Evolutionary conservation across 92 coral and sea anemone genomes (phyloP).

Genomic region (Umimayanthus chanpuru): DNA sequence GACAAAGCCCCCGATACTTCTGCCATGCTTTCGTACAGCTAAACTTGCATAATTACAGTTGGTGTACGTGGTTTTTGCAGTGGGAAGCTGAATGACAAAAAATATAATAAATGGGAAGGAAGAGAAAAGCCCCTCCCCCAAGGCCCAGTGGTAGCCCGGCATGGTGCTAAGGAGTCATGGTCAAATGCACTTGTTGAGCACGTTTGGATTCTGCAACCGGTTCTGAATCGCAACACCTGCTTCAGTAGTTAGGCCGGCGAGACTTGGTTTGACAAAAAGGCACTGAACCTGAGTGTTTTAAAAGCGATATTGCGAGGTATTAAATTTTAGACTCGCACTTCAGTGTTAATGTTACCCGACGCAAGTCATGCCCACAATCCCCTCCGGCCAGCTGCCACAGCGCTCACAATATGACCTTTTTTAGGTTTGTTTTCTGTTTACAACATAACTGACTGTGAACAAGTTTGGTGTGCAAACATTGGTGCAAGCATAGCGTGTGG

Average conservation of each 20-base stretch:
- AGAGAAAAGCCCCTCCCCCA: background rate
- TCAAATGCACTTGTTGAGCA: slow-evolving; percentile 1
- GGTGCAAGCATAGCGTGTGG: background rate
- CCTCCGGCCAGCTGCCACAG: background rate
- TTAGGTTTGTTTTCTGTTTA: background rate
- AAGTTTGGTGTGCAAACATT: background rate
- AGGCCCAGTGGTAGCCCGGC: background rate
- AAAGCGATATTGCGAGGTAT: background rate
- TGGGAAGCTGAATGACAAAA: background rate
- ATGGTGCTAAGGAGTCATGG: slow-evolving; percentile 11
- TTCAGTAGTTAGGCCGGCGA: background rate
- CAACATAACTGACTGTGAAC: background rate
- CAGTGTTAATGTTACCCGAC: background rate
- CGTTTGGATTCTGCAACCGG: background rate
- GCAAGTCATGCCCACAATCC: background rate
- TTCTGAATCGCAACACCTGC: slow-evolving; percentile 12
- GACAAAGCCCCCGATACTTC: background rate
- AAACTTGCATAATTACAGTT: background rate
- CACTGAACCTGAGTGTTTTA: background rate
- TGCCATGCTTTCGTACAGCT: background rate
- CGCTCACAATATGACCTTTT: background rate
- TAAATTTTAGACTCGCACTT: too few species aligned
- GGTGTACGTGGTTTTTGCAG: background rate
- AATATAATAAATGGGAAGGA: background rate
- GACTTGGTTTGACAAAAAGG: background rate